These are phyloP conservation scores for Musca vetustissima DNA, from an alignment of 1,140 invertebrate genomes.

Conservation along the genomic window DNA sequence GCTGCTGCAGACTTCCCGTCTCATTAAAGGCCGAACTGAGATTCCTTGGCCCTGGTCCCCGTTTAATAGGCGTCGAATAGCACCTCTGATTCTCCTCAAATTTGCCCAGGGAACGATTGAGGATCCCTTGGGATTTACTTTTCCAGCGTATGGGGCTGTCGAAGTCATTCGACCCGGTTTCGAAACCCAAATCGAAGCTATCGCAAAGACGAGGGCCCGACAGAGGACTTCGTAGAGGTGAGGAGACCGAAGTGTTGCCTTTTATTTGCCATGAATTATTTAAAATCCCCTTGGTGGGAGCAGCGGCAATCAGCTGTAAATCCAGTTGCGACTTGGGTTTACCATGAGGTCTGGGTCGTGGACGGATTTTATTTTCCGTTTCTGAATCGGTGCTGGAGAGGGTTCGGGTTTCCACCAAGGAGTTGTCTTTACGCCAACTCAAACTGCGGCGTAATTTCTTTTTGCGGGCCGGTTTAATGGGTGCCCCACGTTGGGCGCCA, in stretches of 20 bases:
- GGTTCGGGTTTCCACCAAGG: slow-evolving; percentile 42
- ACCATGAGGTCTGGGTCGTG: too few relatives aligned
- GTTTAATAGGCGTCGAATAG: slow-evolving; percentile 45
- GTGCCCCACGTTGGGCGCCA: too few relatives aligned
- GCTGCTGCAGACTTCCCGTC: slow-evolving; percentile 31
- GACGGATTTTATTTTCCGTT: too few relatives aligned
- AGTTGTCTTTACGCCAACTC: slow-evolving; percentile 51
- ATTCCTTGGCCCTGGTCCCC: too few relatives aligned
- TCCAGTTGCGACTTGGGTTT: too few relatives aligned
- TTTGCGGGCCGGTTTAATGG: slow-evolving; percentile 36
- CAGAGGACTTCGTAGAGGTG: slow-evolving; percentile 27
- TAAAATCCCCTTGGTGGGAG: slow-evolving; percentile 43
- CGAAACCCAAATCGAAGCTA: slow-evolving; percentile 50
- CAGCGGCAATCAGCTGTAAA: slow-evolving; percentile 33
- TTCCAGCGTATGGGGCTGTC: slow-evolving; percentile 39
- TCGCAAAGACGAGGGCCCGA: slow-evolving; percentile 27
- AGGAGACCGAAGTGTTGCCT: slow-evolving; percentile 44
- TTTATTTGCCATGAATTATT: slow-evolving; percentile 29
- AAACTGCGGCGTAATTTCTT: slow-evolving; percentile 51
- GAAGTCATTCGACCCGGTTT: slow-evolving; percentile 47
- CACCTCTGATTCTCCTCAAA: slow-evolving; percentile 31
- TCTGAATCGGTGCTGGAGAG: slow-evolving; percentile 43
- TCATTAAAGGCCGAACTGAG: too few relatives aligned
- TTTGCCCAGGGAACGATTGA: too few relatives aligned
- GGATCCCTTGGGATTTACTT: slow-evolving; percentile 2